Evolutionary conservation across 1,140 invertebrate species (phyloP).

Genomic region (Macrosteles quadrilineatus): DNA sequence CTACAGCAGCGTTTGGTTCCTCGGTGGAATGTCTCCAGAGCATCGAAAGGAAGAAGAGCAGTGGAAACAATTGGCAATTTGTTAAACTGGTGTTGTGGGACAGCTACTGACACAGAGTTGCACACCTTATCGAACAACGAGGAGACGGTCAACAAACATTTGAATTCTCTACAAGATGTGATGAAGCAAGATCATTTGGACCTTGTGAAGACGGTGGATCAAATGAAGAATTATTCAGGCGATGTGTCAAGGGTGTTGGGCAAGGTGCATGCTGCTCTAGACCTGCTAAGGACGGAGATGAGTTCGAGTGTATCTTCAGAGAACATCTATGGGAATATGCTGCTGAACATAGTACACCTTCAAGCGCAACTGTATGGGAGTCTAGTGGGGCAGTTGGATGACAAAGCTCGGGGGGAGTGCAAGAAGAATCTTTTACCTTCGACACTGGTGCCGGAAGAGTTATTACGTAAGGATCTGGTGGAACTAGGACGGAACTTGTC

Average conservation of each 20-base stretch:
- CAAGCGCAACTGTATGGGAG: background rate
- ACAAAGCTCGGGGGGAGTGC: background rate
- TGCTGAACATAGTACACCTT: background rate
- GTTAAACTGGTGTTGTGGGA: background rate
- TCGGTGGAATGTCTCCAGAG: too few species aligned
- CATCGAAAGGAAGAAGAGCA: background rate
- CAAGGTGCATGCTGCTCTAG: background rate
- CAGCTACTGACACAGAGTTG: background rate
- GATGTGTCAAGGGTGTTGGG: background rate
- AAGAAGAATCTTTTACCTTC: background rate
- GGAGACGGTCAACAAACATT: background rate
- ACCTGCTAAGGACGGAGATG: background rate
- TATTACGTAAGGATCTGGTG: background rate
- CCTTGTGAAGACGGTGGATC: background rate
- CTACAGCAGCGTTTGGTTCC: too few species aligned
- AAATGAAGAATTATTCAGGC: background rate
- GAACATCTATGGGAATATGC: background rate
- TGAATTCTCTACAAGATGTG: background rate
- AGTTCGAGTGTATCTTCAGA: background rate
- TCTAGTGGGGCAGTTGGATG: background rate
- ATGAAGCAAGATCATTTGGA: background rate
- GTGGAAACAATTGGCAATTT: background rate
- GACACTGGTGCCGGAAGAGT: background rate
- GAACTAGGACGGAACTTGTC: too few species aligned
- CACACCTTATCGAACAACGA: conserved; percentile 36